Evolutionary conservation across 2,888 invertebrate genomes (phyloP).

Genomic region (Troides helena): DNA sequence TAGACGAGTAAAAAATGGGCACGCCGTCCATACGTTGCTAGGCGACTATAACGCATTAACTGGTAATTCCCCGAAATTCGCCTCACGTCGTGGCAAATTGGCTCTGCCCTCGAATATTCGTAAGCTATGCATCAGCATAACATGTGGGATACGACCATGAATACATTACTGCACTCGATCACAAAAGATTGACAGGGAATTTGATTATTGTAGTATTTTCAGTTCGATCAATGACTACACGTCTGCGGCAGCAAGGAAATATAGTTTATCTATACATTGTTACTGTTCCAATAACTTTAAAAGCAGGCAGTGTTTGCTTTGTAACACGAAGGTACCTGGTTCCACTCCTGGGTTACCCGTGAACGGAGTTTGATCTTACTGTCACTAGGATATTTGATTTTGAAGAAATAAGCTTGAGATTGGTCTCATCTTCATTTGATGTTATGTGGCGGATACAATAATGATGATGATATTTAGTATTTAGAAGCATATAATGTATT

Average conservation of each 20-base stretch:
- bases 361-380: too few relatives aligned
- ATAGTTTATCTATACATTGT: conserved; percentile 33
- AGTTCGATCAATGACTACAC: conserved; percentile 37
- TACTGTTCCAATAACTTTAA: conserved; percentile 32
- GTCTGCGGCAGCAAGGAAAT: conserved; percentile 34
- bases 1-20: conserved; percentile 14
- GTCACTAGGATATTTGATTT: too few relatives aligned
- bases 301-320: neutral
- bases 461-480: too few relatives aligned
- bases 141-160: conserved; percentile 51
- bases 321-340: neutral
- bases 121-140: conserved; percentile 48
- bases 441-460: too few relatives aligned
- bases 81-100: conserved; percentile 59
- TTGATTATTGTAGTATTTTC: conserved; percentile 48
- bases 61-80: conserved; percentile 51
- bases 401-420: too few relatives aligned
- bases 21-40: conserved; percentile 34
- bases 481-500: too few relatives aligned
- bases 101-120: conserved; percentile 48
- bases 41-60: conserved; percentile 48
- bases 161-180: conserved; percentile 51
- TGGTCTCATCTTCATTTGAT: too few relatives aligned
- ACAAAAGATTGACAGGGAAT: conserved; percentile 49
- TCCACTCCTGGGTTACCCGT: too few relatives aligned